Evolutionary conservation across 2,113 vertebrate genomes (phyloP).

Genomic region (Rhinoderma darwinii): DNA sequence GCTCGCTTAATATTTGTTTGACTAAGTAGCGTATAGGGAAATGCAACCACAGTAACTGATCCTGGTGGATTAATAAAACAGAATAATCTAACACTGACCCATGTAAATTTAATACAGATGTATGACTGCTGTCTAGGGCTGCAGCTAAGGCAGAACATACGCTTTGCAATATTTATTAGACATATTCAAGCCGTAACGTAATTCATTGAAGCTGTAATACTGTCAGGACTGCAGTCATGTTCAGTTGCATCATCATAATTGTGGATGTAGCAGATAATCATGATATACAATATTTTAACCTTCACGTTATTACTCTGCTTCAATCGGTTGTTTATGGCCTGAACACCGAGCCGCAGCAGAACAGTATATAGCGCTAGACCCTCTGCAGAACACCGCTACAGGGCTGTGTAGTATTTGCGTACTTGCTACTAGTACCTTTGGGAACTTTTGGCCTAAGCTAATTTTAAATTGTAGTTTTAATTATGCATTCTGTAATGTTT

Average conservation of each 20-base stretch:
- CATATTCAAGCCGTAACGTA: slow-evolving; percentile 49
- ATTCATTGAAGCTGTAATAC: slow-evolving; percentile 50
- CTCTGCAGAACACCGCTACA: neutral
- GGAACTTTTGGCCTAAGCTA: neutral
- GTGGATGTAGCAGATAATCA: slow-evolving; percentile 54
- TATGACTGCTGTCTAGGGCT: slow-evolving; percentile 59
- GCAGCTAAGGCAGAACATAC: slow-evolving; percentile 43
- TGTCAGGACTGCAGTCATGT: slow-evolving; percentile 50
- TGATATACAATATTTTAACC: slow-evolving; percentile 57
- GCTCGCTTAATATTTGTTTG: slow-evolving; percentile 60
- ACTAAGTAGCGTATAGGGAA: slow-evolving; percentile 57
- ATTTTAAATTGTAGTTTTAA: neutral
- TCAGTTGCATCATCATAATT: slow-evolving; percentile 53
- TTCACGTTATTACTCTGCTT: slow-evolving; percentile 48
- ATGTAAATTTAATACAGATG: slow-evolving; percentile 53
- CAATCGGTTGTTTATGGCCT: slow-evolving; percentile 27
- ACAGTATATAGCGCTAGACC: neutral
- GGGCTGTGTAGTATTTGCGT: neutral
- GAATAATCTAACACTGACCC: slow-evolving; percentile 51
- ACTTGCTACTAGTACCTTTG: neutral
- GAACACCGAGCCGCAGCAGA: neutral
- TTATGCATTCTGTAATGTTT: neutral
- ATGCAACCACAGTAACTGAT: slow-evolving; percentile 58
- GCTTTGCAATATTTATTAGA: slow-evolving; percentile 55
- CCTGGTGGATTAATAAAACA: slow-evolving; percentile 38